A percentile compares a stretch with the other conserved stretches of the same genome.
These are phyloP conservation scores for Macropis europaea DNA, from an alignment of 2,888 invertebrate species.

Conservation along the genomic window DNA sequence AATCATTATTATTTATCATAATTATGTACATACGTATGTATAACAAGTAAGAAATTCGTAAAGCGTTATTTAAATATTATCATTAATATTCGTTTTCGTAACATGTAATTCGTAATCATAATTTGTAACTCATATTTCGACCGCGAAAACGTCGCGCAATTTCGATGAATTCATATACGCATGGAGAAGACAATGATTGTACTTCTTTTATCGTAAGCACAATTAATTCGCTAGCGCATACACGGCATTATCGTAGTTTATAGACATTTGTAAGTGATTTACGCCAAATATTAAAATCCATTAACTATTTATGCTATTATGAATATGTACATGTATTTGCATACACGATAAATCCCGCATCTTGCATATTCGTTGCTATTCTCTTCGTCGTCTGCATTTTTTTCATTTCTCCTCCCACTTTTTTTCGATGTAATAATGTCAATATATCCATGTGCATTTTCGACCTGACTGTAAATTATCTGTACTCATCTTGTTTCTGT, in stretches of 20 bases:
- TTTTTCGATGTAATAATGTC: slow-evolving; percentile 22
- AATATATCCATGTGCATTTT: slow-evolving; percentile 13
- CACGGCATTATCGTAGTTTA: slow-evolving; percentile 52
- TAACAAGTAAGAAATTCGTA: slow-evolving; percentile 49
- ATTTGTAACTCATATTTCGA: slow-evolving; percentile 27
- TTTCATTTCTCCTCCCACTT: slow-evolving; percentile 16
- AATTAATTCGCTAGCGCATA: slow-evolving; percentile 38
- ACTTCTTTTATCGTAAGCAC: slow-evolving; percentile 44
- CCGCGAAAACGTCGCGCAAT: slow-evolving; percentile 25
- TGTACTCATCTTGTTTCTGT: slow-evolving; percentile 41
- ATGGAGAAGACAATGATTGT: slow-evolving; percentile 14
- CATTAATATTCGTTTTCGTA: slow-evolving; percentile 37
- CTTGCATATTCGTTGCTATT: slow-evolving; percentile 9
- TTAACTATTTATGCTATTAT: slow-evolving; percentile 66
- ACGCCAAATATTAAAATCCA: slow-evolving; percentile 73
- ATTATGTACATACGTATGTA: slow-evolving; percentile 68
- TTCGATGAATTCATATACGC: slow-evolving; percentile 24
- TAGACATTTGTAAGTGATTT: slow-evolving; percentile 71
- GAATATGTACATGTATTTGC: slow-evolving; percentile 49
- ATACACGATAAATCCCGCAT: slow-evolving; percentile 37
- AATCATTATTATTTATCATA: slow-evolving; percentile 59
- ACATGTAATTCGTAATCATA: slow-evolving; percentile 25
- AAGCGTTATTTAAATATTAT: slow-evolving; percentile 44
- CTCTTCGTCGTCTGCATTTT: slow-evolving; percentile 18
- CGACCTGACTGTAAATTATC: slow-evolving; percentile 31